These are phyloP conservation scores for Micronycteris hirsuta DNA, from an alignment of 2,113 vertebrate species.

Conservation along the genomic window DNA sequence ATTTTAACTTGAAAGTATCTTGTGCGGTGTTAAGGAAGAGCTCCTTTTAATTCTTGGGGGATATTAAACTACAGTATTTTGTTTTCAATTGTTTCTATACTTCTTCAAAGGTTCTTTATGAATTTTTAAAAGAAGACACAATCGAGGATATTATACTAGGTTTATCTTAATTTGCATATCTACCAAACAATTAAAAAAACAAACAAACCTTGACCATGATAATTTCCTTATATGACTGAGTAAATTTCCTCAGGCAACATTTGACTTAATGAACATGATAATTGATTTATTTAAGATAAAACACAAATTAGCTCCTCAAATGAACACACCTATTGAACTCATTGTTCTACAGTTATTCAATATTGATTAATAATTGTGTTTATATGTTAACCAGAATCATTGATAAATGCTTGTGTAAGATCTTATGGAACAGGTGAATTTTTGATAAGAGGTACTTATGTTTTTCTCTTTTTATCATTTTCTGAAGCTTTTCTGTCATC, in stretches of 20 bases:
- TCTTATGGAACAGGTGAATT: not conserved
- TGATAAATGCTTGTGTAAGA: not conserved
- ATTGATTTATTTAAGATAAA: not conserved
- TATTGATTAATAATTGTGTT: not conserved
- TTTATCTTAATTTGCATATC: not conserved
- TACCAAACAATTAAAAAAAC: not conserved
- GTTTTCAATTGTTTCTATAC: not conserved
- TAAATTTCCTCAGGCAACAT: not conserved
- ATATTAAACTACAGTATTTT: not conserved
- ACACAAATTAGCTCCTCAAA: not conserved
- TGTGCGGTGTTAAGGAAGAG: not conserved
- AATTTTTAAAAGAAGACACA: not conserved
- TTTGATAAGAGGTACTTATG: not conserved
- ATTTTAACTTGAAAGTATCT: not conserved
- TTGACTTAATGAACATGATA: not conserved
- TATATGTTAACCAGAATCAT: not conserved
- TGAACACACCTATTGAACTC: not conserved
- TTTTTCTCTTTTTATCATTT: not conserved
- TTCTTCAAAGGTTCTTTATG: not conserved
- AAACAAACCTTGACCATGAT: not conserved
- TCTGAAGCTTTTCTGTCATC: not conserved
- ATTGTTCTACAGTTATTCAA: not conserved
- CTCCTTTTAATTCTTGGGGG: not conserved
- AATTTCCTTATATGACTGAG: not conserved
- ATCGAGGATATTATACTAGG: not conserved